These are phyloP conservation scores for Scotopteryx bipunctaria DNA, from an alignment of 2,888 invertebrate species.

Conservation along the genomic window DNA sequence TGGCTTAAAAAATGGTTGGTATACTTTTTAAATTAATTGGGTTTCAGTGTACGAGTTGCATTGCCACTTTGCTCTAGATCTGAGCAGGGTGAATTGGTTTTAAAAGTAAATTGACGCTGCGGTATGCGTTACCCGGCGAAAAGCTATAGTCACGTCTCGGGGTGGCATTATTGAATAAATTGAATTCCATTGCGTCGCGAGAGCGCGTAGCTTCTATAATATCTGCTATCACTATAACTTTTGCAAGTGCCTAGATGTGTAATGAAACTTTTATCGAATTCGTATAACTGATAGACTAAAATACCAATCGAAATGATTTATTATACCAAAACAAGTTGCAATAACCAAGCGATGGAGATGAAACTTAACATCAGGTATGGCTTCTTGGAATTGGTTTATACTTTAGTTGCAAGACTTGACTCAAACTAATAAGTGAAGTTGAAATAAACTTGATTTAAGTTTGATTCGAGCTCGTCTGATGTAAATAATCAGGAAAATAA, in stretches of 20 bases:
- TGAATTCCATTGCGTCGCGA: constrained; percentile 55
- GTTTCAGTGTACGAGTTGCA: not conserved
- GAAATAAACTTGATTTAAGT: too few relatives aligned
- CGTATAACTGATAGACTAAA: not conserved
- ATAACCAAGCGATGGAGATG: too few relatives aligned
- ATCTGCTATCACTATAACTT: constrained; percentile 43
- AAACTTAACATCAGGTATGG: too few relatives aligned
- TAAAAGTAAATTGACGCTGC: constrained; percentile 29
- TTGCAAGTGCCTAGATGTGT: not conserved
- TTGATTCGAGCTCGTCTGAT: too few relatives aligned
- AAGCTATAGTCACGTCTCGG: constrained; percentile 41
- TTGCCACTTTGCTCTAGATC: constrained; percentile 15
- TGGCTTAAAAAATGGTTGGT: too few relatives aligned
- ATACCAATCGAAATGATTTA: not conserved
- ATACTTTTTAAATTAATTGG: not conserved
- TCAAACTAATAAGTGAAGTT: too few relatives aligned
- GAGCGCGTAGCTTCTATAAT: constrained; percentile 46
- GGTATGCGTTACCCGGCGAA: constrained; percentile 26
- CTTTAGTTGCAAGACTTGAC: too few relatives aligned
- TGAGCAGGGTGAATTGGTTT: constrained; percentile 15
- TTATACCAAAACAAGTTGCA: too few relatives aligned
- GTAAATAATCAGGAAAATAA: too few relatives aligned
- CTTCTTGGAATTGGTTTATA: too few relatives aligned
- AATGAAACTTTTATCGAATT: not conserved
- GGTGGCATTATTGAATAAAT: constrained; percentile 57